Evolutionary conservation across 2,797 vertebrate genomes (phyloP), one percentile per base, ranked within the genome.

Genomic region (Borostomias antarcticus): DNA sequence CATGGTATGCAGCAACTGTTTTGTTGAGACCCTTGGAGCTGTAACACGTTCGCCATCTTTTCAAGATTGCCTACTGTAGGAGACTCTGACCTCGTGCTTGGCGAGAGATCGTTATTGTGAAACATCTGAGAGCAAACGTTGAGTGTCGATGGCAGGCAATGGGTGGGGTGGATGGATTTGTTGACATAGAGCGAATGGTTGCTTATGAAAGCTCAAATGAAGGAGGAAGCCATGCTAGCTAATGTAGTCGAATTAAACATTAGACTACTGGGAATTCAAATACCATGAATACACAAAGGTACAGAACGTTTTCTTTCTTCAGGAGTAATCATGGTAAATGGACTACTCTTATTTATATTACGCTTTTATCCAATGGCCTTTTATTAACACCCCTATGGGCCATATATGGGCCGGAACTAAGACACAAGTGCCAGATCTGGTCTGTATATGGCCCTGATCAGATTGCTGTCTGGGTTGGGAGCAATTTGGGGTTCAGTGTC

Each of bases 131-230:
- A 3, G 68, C 11, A 28, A 57, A 43, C 30, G 59, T 47, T 17
- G 21, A 67, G 75, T 23, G 50, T 52, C n/a, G 54, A 53, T 15
- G 35, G 60, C 59, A 51, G 66, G 35, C 1, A 61, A 48, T 58
- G 71, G 57, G 35, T 61, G 57, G 72, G 60, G 64, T 30, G 53
- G 61, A 73, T 69, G 75, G 48, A 56, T 74, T 74, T 62, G 66
- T 56, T 47, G 52, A 58, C 54, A 19, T 35, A 68, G 52, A 73
- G 68, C 70, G 58, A 71, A 61, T 26, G 35, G 72, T 45, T 76
- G 64, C 62, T 75, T 73, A 59, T 59, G 52, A 65, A 64, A 70
- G 17, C 19, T 82, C 61, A 74, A 69, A 74, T 47, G 25, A 70
- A 77, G 61, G 56, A 78, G 64, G 67, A 74, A 66, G 74, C 54